Conservation (phyloP, 1,140 invertebrate species). For the Dinoponera quadriceps region DNA sequence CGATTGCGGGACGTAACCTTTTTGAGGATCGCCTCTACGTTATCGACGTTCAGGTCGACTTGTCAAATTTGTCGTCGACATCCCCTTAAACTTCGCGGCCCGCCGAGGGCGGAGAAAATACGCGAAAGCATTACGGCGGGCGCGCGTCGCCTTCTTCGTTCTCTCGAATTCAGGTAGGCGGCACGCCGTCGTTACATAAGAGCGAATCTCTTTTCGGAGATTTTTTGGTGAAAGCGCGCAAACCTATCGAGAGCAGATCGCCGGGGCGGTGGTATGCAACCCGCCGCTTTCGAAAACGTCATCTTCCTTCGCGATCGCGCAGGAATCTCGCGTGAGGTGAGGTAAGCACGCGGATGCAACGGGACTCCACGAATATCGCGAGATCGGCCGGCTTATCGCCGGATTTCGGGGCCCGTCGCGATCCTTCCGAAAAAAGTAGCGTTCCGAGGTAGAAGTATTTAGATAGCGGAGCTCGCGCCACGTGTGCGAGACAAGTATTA, state of each 20-base stretch:
- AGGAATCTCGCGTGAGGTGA: background rate
- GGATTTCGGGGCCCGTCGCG: too few relatives aligned
- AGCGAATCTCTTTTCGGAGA: constrained; percentile 40
- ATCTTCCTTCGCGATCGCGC: background rate
- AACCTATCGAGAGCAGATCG: background rate
- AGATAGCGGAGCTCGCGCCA: too few relatives aligned
- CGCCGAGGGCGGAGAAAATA: constrained; percentile 2
- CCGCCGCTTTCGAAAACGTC: background rate
- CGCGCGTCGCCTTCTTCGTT: constrained; percentile 10
- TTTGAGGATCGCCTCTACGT: too few relatives aligned
- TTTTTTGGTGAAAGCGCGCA: constrained; percentile 43
- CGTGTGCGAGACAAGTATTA: too few relatives aligned
- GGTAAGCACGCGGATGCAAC: too few relatives aligned
- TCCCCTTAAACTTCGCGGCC: constrained; percentile 41
- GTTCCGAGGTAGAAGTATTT: too few relatives aligned
- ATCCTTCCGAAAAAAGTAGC: too few relatives aligned
- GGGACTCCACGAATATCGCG: too few relatives aligned
- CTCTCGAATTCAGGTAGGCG: constrained; percentile 48
- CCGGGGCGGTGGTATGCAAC: background rate
- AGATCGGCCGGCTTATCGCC: too few relatives aligned
- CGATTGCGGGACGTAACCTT: too few relatives aligned
- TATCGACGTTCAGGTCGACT: too few relatives aligned
- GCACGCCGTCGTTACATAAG: constrained; percentile 38
- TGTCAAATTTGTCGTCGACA: too few relatives aligned
- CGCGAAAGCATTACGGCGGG: constrained; percentile 43